Evolutionary conservation across 2,113 vertebrate genomes (phyloP).

Genomic region (Chaenocephalus aceratus): DNA sequence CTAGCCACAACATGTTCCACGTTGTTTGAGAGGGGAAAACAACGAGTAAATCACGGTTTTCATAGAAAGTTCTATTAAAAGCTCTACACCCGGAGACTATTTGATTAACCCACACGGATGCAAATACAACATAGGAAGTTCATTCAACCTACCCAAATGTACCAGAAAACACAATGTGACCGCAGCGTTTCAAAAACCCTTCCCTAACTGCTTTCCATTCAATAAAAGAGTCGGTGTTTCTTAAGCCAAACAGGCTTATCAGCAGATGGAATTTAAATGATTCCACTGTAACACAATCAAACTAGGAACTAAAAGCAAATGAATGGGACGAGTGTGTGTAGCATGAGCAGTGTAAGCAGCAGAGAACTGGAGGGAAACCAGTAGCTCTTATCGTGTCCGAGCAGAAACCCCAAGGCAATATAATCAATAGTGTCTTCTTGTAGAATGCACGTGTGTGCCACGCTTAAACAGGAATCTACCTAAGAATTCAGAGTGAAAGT

Average conservation of each 20-base stretch:
- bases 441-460: background rate
- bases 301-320: background rate
- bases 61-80: background rate
- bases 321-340: too few species aligned
- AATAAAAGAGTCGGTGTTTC: background rate
- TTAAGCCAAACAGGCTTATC: background rate
- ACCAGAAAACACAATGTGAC: background rate
- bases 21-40: too few species aligned
- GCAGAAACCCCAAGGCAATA: background rate
- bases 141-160: background rate
- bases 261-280: background rate
- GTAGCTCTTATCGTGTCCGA: background rate
- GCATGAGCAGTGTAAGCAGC: too few species aligned
- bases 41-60: too few species aligned
- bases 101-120: background rate
- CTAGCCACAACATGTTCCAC: too few species aligned
- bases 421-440: too few species aligned
- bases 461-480: background rate
- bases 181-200: background rate
- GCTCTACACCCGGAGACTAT: background rate
- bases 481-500: too few species aligned
- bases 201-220: background rate
- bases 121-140: background rate
- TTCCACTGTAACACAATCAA: background rate
- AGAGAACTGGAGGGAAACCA: background rate